phyloP scores from a whole-genome alignment of 2,797 vertebrate species.

The Chloroceryle amazona region DNA sequence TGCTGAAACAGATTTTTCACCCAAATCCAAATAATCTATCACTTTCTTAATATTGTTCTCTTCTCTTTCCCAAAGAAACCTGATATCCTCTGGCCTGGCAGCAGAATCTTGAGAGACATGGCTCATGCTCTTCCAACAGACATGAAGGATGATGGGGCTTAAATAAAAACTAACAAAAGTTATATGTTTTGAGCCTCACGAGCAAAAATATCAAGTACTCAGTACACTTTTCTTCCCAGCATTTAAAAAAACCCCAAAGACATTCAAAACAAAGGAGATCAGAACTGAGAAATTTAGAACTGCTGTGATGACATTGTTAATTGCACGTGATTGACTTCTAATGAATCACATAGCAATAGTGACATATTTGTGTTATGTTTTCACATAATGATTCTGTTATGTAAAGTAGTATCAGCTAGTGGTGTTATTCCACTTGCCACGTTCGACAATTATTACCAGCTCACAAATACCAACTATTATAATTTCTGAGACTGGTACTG shows the following conservation, averaged over 20 bases:
- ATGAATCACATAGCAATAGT: background rate
- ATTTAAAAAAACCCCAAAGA: background rate
- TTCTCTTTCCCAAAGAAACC: background rate
- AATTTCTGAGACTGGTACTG: background rate
- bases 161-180: background rate
- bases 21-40: background rate
- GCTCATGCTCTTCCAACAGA: background rate
- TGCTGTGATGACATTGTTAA: background rate
- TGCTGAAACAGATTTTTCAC: background rate
- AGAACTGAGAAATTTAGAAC: background rate
- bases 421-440: background rate
- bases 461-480: background rate
- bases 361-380: background rate
- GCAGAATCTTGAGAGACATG: background rate
- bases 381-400: background rate
- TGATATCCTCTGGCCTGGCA: background rate
- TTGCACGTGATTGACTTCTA: background rate
- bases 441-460: background rate
- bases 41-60: background rate
- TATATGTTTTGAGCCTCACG: background rate
- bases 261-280: background rate
- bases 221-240: background rate
- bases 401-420: background rate
- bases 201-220: background rate
- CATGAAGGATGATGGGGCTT: accelerated